These are phyloP conservation scores for Drosophila nannoptera DNA, from an alignment of 1,140 invertebrate genomes.

Conservation along the genomic window DNA sequence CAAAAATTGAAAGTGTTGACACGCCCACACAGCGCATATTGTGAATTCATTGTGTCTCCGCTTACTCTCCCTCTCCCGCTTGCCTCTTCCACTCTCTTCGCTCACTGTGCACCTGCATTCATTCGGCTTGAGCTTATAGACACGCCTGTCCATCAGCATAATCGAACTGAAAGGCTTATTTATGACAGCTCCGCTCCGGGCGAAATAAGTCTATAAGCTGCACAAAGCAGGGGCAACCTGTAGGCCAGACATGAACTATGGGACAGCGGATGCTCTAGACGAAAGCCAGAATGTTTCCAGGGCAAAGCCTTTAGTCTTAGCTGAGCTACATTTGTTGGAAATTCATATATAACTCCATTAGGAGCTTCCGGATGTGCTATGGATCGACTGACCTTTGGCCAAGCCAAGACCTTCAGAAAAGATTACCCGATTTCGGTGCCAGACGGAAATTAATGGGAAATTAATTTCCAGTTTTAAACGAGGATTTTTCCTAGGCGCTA, in stretches of 20 bases:
- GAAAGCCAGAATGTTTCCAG: too few relatives aligned
- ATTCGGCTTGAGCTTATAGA: not conserved
- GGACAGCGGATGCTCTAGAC: not conserved
- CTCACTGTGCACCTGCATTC: not conserved
- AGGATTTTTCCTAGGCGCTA: too few relatives aligned
- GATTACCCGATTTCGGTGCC: too few relatives aligned
- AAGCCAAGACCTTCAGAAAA: too few relatives aligned
- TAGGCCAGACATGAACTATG: not conserved
- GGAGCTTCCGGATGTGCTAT: too few relatives aligned
- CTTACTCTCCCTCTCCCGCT: not conserved
- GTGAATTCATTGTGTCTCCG: slow-evolving; percentile 29
- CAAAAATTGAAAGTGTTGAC: slow-evolving; percentile 73
- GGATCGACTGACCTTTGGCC: too few relatives aligned
- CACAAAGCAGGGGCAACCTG: not conserved
- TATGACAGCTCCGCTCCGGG: slow-evolving; percentile 4
- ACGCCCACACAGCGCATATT: slow-evolving; percentile 61
- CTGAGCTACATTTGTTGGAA: too few relatives aligned
- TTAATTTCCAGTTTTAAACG: too few relatives aligned
- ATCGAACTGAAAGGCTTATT: slow-evolving; percentile 22
- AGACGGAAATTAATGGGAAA: too few relatives aligned
- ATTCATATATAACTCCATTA: too few relatives aligned
- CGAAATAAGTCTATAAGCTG: not conserved
- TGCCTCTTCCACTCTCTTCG: not conserved
- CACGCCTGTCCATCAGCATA: slow-evolving; percentile 20
- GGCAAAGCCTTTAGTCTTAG: too few relatives aligned